phyloP scores from a whole-genome alignment of 2,888 invertebrate species.

The Pseudeuparius sepicola region DNA sequence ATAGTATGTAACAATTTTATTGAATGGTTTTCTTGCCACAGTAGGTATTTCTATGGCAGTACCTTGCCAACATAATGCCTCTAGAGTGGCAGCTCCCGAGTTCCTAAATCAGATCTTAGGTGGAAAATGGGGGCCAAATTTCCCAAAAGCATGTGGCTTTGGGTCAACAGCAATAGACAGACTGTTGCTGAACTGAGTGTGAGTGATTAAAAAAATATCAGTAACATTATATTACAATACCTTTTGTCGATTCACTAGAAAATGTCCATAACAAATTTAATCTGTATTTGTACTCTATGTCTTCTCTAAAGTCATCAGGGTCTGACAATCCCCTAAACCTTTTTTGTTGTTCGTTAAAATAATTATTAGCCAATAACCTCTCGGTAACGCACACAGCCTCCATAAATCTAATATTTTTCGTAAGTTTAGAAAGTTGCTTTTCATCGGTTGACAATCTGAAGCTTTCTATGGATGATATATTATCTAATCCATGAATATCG shows the following conservation, averaged over 20 bases:
- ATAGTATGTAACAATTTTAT: no score
- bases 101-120: no score
- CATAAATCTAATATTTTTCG: constrained; percentile 41
- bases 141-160: no score
- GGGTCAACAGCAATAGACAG: no score
- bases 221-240: no score
- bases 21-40: no score
- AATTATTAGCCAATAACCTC: constrained; percentile 60
- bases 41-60: no score
- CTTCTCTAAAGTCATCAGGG: constrained; percentile 49
- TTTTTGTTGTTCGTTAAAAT: constrained; percentile 57
- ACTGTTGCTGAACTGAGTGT: no score
- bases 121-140: no score
- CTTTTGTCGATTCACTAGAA: constrained; percentile 41
- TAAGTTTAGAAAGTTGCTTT: constrained; percentile 33
- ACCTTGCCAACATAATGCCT: no score
- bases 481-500: constrained; percentile 25
- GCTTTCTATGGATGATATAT: constrained; percentile 28
- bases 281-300: constrained; percentile 56
- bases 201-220: no score
- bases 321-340: constrained; percentile 55
- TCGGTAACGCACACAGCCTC: constrained; percentile 57
- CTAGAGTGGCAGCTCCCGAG: no score
- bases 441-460: constrained; percentile 31
- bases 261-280: constrained; percentile 60